Base-by-base conservation (phyloP, 2,797 vertebrate species). In the Scyliorhinus canicula region DNA sequence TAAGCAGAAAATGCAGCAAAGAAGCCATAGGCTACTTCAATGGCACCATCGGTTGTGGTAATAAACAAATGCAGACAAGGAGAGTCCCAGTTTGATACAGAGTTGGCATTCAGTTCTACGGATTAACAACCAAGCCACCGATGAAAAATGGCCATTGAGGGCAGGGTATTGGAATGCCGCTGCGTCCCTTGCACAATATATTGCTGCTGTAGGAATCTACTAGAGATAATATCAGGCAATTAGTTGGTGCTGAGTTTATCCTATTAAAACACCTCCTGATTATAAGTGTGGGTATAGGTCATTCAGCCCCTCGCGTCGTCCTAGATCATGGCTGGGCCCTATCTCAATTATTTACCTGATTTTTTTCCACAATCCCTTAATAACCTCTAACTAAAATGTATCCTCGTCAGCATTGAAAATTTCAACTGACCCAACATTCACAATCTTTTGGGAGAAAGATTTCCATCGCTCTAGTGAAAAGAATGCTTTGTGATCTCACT, bases 1-100 rank as follows among this genome's bases (percentile, higher is more conserved):
- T 40, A 55, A 28, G 31, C 50, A 90, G 16, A 24, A n/a, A 26
- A 88, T 95, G 95, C 47, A 96, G 96, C 95, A 95, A 95, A 95
- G 96, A 95, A 95, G 24, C 35, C 65, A 11, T 2, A 31, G 8
- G 3, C 35, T 55, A 5, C 77, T 63, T 65, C 35, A 93, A 28
- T 40, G 47, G 0, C 44, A 28, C 35, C 44, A 28, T 88, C 95
- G 95, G 35, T 44, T 40, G 3, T 63, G 57, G 35, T 40, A 21
- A 47, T 8, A 44, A 9, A 6, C 2, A 35, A 24, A 1, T 44
- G 16, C 7, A 44, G 77, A 2, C 16, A 44, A 44, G 77, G 40
- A 44, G 24, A 44, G 40, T 44, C 40, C 77, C 77, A 82, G 19
- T 82, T 82, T 82, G n/a, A 82, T 82, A 19, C 77, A 44, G 16